phyloP scores from a whole-genome alignment of 2,797 vertebrate genomes.

The Chloroceryle amazona region DNA sequence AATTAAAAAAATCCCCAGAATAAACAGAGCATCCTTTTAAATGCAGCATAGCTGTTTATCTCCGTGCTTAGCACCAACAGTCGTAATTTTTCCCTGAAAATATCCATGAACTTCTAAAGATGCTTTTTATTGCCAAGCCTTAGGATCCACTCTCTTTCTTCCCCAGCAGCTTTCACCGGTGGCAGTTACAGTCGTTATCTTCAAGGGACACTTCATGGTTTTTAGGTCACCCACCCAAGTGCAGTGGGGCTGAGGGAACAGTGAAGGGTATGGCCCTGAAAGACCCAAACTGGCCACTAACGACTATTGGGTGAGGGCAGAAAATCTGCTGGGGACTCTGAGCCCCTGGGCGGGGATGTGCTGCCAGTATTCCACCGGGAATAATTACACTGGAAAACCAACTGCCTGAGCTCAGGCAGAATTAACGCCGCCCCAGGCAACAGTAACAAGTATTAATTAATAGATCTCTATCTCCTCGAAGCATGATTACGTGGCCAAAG shows the following conservation, averaged over 20 bases:
- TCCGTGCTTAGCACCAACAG: background rate
- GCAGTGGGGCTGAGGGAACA: no score
- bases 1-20: conserved; percentile 73
- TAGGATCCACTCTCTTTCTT: background rate
- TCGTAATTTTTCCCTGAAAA: background rate
- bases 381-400: background rate
- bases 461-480: background rate
- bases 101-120: background rate
- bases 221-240: background rate
- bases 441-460: background rate
- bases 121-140: background rate
- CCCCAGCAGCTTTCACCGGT: background rate
- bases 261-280: background rate
- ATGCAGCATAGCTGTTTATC: conserved; percentile 39
- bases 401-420: background rate
- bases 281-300: background rate
- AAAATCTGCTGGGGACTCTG: rapidly evolving
- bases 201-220: background rate
- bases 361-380: rapidly evolving
- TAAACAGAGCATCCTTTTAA: conserved; percentile 74
- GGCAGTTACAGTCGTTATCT: rapidly evolving
- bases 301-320: rapidly evolving
- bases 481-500: background rate
- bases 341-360: rapidly evolving
- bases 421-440: rapidly evolving